phyloP scores from a whole-genome alignment of 23 tunicate species.

The Diplosoma virens region DNA sequence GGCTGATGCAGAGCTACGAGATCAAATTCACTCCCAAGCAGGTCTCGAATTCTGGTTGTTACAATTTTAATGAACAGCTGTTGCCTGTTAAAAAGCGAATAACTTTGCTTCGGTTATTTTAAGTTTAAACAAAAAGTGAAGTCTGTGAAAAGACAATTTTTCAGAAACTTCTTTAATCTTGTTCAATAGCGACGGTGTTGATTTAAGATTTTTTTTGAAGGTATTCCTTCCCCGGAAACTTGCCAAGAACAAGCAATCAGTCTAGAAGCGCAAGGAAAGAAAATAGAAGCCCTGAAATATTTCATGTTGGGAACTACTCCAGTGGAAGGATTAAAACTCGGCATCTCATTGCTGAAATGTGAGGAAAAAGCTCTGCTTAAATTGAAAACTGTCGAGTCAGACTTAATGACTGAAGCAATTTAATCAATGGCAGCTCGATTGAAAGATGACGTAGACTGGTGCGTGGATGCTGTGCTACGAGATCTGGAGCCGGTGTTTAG shows the following conservation, averaged over 20 bases:
- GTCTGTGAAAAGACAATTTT: no score
- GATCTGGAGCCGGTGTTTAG: slow-evolving; percentile 29
- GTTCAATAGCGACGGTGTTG: no score
- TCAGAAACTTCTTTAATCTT: no score
- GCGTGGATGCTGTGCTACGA: slow-evolving; percentile 32
- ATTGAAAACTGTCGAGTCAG: neutral
- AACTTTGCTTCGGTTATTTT: no score
- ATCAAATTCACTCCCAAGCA: slow-evolving; percentile 8
- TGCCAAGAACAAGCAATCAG: slow-evolving; percentile 18
- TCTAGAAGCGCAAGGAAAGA: slow-evolving; percentile 12
- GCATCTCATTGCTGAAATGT: slow-evolving; percentile 39
- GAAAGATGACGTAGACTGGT: slow-evolving; percentile 46
- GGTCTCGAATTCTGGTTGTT: no score
- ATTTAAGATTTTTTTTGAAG: slow-evolving; percentile 27
- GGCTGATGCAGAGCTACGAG: no score
- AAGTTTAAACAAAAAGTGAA: no score
- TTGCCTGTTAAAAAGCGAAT: no score
- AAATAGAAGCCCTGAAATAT: slow-evolving; percentile 37
- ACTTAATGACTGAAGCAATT: neutral
- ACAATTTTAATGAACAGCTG: no score
- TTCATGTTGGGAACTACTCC: slow-evolving; percentile 39
- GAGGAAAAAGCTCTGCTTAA: neutral
- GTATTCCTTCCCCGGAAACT: slow-evolving; percentile 43
- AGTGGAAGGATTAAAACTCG: slow-evolving; percentile 47
- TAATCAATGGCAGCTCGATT: neutral